Percentiles rank a stretch among this genome's conserved stretches.
Conservation (phyloP, 1,140 invertebrate species). For the Formica selysi region DNA sequence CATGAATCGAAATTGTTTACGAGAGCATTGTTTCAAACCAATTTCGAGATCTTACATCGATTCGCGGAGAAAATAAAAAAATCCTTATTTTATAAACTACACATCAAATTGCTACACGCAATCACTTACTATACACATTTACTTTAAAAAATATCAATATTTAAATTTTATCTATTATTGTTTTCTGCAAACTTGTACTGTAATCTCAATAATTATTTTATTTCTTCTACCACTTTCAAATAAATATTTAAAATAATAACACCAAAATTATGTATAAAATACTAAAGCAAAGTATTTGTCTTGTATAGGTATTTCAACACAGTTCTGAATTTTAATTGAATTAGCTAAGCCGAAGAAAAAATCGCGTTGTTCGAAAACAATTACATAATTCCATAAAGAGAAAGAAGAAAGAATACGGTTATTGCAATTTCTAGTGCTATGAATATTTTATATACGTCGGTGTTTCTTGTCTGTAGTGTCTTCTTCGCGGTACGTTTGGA, state of each 20-base stretch:
- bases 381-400: neutral
- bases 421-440: constrained; percentile 45
- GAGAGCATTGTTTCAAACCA: neutral
- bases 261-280: neutral
- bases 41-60: neutral
- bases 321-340: neutral
- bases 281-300: neutral
- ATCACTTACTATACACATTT: neutral
- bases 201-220: neutral
- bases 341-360: constrained; percentile 21
- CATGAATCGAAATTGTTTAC: constrained; percentile 50
- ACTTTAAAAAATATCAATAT: neutral
- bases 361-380: constrained; percentile 6
- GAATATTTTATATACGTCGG: constrained; percentile 55
- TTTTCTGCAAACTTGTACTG: neutral
- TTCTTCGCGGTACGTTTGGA: constrained; percentile 54
- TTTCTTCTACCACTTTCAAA: neutral
- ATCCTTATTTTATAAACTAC: constrained; percentile 22
- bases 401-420: neutral
- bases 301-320: neutral
- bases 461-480: constrained; percentile 19
- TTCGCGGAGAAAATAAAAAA: neutral
- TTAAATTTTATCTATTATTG: constrained; percentile 25
- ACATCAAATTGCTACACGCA: neutral
- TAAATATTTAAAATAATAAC: constrained; percentile 24